Evolutionary conservation across 1,140 invertebrate genomes (phyloP), one percentile per base, ranked within the genome.

Genomic region (Drosophila persimilis): DNA sequence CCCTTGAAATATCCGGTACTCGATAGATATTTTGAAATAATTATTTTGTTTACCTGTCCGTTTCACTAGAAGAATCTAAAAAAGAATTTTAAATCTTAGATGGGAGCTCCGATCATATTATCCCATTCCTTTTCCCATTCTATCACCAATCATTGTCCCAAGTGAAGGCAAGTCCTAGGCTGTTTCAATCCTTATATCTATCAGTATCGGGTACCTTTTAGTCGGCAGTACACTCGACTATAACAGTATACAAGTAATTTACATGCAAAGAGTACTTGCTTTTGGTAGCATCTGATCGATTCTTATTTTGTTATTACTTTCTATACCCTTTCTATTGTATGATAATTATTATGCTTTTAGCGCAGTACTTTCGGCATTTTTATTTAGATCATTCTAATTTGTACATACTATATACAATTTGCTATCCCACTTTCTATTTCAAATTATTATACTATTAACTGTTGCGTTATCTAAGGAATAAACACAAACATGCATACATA

Each of bases 371-470:
- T 22, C 24, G 55, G 62, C 8, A 60, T 52, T 60, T 35, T 77
- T n/a, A 26, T 55, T 63, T 55, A 17, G 6, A 44, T 47, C 5
- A 13, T 13, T 48, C 50, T 73, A 9, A 70, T 66, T 85, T 84
- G 61, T 77, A 73, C 55, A 80, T 77, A 80, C 35, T n/a, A 54
- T n/a, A 54, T 13, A 71, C 20, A 56, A 22, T 54, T 13, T 55
- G 6, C 20, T 45, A 57, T 47, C 9, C 26, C 6, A n/a, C 4
- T 26, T 17, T 44, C 31, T 31, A 41, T 39, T 44, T 66, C 7
- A 24, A 46, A 13, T 39, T 39, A 39, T 39, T 13, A 13, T 35
- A 11, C 31, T 35, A 9, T 35, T 11, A 35, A 5, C 11, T 39
- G 35, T 73, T 67, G 51, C 35, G 41, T 17, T 63, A 50, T 31